Percentiles rank a stretch among this genome's conserved stretches.
Conservation (phyloP, 2,888 invertebrate genomes). For the Nipponacmea schrenckii region DNA sequence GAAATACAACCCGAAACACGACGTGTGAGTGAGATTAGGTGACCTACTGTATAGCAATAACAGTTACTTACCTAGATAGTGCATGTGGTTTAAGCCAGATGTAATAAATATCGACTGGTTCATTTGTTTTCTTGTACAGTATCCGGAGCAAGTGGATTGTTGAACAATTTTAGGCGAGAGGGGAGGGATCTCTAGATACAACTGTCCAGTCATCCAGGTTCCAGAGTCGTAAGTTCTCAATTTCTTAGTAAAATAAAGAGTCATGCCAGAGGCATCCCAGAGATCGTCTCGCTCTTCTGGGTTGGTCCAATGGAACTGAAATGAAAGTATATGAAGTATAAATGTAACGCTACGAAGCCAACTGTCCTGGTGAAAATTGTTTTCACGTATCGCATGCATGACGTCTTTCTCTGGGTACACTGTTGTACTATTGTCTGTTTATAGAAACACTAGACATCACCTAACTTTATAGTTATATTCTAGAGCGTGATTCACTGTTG, state of each 20-base stretch:
- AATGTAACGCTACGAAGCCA: too few species aligned
- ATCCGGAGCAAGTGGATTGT: constrained; percentile 11
- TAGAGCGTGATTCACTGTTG: too few species aligned
- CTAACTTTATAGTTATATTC: too few species aligned
- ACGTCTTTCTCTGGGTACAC: too few species aligned
- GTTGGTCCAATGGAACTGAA: constrained; percentile 18
- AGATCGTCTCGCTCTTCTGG: constrained; percentile 1
- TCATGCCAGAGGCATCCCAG: constrained; percentile 13
- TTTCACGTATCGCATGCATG: too few species aligned
- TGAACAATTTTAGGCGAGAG: constrained; percentile 8
- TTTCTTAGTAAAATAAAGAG: constrained; percentile 6
- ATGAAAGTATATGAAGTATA: not conserved
- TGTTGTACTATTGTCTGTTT: too few species aligned
- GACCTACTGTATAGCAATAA: not conserved
- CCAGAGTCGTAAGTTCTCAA: constrained; percentile 11
- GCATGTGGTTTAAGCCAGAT: constrained; percentile 31
- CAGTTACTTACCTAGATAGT: constrained; percentile 32
- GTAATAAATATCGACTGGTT: constrained; percentile 26
- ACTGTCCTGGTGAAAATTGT: constrained; percentile 6
- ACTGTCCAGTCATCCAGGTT: constrained; percentile 24
- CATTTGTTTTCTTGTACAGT: constrained; percentile 26
- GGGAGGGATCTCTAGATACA: constrained; percentile 41
- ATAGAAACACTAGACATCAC: too few species aligned
- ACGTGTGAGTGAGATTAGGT: too few species aligned
- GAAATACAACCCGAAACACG: too few species aligned